phyloP scores from a whole-genome alignment of 2,113 vertebrate genomes.

The Potamarius usumacintae region DNA sequence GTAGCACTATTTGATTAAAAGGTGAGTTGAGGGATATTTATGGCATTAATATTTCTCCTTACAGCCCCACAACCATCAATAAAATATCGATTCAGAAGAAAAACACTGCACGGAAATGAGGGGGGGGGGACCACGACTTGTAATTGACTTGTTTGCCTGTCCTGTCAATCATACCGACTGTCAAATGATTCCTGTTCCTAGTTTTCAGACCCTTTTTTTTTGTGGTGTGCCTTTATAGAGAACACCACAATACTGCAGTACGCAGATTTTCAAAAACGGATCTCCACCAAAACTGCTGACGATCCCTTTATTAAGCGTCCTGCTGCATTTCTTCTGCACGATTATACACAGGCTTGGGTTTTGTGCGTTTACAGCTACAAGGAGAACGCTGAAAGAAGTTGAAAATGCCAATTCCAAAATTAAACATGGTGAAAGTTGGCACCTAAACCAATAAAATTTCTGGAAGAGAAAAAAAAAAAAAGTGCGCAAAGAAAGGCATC shows the following conservation, averaged over 20 bases:
- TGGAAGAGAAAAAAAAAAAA: no score
- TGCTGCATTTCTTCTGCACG: not conserved
- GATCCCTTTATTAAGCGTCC: not conserved
- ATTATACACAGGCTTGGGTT: not conserved
- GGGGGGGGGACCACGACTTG: not conserved
- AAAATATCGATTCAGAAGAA: not conserved
- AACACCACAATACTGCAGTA: not conserved
- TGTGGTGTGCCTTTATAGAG: not conserved
- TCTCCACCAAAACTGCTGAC: not conserved
- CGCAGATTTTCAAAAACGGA: not conserved
- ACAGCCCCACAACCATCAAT: not conserved
- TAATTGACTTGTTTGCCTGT: not conserved
- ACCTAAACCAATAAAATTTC: no score
- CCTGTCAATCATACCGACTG: not conserved
- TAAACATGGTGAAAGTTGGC: no score
- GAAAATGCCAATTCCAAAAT: no score
- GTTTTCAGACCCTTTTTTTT: not conserved
- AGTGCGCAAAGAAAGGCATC: no score
- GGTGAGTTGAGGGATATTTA: not conserved
- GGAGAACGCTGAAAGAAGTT: not conserved
- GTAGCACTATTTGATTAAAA: not conserved
- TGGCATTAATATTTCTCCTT: not conserved
- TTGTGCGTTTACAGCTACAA: not conserved
- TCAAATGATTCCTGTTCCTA: not conserved
- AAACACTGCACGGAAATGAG: not conserved